phyloP scores from a whole-genome alignment of 1,140 invertebrate species.

The Rhizoglyphus robini region DNA sequence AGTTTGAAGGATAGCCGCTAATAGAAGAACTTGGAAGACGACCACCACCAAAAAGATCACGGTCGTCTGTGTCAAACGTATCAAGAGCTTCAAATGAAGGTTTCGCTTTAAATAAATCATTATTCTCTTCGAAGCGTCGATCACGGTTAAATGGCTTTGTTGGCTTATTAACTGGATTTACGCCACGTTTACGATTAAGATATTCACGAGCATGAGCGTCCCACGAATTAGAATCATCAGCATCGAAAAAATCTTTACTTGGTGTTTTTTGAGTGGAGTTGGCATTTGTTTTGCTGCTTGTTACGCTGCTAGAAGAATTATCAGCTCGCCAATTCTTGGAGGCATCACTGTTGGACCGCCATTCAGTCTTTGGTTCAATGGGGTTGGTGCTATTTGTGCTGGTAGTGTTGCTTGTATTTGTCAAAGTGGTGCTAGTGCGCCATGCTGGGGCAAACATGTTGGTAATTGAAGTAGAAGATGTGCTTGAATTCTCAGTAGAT shows the following conservation, averaged over 20 bases:
- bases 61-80: not conserved
- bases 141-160: not conserved
- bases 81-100: not conserved
- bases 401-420: not conserved
- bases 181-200: not conserved
- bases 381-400: not conserved
- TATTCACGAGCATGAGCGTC: not conserved
- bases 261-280: not conserved
- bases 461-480: not conserved
- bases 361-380: not conserved
- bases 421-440: not conserved
- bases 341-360: constrained; percentile 1
- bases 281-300: not conserved
- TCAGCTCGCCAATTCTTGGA: constrained; percentile 3
- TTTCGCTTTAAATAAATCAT: not conserved
- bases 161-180: not conserved
- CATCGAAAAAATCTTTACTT: not conserved
- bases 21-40: not conserved
- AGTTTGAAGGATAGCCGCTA: not conserved
- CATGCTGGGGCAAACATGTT: constrained; percentile 2
- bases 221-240: not conserved
- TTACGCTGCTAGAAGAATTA: not conserved
- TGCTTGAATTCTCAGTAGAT: not conserved
- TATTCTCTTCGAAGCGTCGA: not conserved
- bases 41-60: constrained; percentile 2